Percentiles rank a stretch among this genome's conserved stretches.
These are phyloP conservation scores for Fissipunctia ypsillon DNA, from an alignment of 2,888 invertebrate genomes.

Conservation along the genomic window DNA sequence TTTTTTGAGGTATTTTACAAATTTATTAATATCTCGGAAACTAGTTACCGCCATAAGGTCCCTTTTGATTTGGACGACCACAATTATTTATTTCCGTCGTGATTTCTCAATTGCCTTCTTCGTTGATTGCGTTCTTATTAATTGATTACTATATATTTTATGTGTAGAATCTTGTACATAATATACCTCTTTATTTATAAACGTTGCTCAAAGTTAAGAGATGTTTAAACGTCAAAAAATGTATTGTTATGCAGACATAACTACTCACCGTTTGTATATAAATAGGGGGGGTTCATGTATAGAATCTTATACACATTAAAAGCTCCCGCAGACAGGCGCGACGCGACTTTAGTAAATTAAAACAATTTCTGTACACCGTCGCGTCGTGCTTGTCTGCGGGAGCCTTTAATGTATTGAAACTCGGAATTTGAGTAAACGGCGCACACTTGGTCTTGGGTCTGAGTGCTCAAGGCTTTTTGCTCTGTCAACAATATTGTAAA, in stretches of 20 bases:
- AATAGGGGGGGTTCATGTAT: neutral
- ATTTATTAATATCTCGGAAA: no score
- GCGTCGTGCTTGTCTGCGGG: no score
- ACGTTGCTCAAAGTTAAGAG: neutral
- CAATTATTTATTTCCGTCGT: constrained; percentile 36
- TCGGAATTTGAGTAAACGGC: neutral
- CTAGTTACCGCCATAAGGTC: no score
- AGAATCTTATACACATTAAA: neutral
- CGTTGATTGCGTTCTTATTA: constrained; percentile 17
- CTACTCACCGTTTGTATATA: neutral
- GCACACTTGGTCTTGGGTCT: neutral
- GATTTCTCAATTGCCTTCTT: constrained; percentile 21
- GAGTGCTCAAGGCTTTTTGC: constrained; percentile 27
- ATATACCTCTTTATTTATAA: neutral
- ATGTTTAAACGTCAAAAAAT: neutral
- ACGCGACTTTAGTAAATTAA: no score
- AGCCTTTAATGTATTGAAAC: neutral
- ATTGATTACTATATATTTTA: constrained; percentile 1
- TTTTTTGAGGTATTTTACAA: no score
- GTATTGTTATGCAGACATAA: neutral
- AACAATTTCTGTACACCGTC: no score
- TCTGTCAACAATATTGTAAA: constrained; percentile 1
- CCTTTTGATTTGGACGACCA: no score
- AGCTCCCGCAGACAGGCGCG: no score
- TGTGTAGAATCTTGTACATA: neutral